Percentiles rank a stretch among this genome's conserved stretches.
Evolutionary conservation across 1,140 invertebrate species (phyloP).

Genomic region (Leptestheria dahalacensis): DNA sequence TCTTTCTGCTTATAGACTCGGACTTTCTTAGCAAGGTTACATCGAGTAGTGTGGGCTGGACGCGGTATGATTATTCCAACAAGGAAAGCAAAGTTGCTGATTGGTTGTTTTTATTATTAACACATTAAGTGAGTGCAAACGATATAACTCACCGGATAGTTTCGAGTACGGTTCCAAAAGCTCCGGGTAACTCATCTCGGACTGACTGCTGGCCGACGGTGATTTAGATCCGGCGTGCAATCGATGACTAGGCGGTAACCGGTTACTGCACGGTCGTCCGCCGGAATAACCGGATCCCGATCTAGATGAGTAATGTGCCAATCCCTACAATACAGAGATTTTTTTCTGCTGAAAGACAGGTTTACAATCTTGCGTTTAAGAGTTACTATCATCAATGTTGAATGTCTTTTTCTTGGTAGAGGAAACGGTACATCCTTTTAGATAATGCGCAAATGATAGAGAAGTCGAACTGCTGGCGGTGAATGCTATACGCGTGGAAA

Average conservation of each 20-base stretch:
- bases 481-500: no score
- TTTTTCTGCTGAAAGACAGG: neutral
- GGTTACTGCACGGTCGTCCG: neutral
- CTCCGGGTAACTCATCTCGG: neutral
- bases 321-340: neutral
- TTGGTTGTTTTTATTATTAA: neutral
- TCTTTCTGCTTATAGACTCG: no score
- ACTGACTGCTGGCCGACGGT: constrained; percentile 8
- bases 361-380: no score
- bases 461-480: no score
- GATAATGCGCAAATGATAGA: no score
- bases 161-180: constrained; percentile 7
- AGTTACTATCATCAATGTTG: no score
- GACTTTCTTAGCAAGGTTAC: no score
- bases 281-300: neutral
- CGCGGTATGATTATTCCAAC: no score
- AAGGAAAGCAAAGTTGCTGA: no score
- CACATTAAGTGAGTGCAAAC: neutral
- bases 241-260: neutral
- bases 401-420: no score
- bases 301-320: neutral
- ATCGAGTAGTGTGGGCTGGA: no score
- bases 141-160: neutral
- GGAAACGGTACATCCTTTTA: no score
- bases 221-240: constrained; percentile 8